Evolutionary conservation across 1,140 invertebrate genomes (phyloP), one percentile per base, ranked within the genome.

Genomic region (Maniola jurtina): DNA sequence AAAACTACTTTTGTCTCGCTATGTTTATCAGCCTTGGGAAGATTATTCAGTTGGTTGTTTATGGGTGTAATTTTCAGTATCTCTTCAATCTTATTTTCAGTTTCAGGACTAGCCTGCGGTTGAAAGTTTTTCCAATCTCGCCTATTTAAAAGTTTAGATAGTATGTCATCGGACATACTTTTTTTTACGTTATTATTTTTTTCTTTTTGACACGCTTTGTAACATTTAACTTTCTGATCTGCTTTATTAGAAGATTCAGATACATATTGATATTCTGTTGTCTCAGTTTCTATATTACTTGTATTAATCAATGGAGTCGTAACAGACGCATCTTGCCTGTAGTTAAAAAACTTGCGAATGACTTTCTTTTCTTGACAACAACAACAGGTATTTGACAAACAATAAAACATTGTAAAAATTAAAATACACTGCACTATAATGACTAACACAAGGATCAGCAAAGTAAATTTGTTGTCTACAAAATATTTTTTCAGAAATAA

Each of bases 81-180:
- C 8, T 68, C 63, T 58, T 61, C 42, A 50, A 13, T 33, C 25
- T 65, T 64, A 11, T 58, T 65, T 34, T 69, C 52, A 7, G 35
- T 15, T 66, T 86, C 81, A 8, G 68, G 65, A 11, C 76, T 79
- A 7, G 71, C 70, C 13, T 80, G 76, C 5, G 80, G 72, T 73
- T 73, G 79, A 11, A 70, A 69, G 25, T 84, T 77, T 48, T 70
- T 78, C 86, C 87, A 90, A 54, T 88, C 78, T 13, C 87, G 61
- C 64, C 86, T 75, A 9, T 79, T 88, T 11, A 90, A 54, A 64
- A 84, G 88, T 77, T 88, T 90, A 0, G 86, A 84, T 38, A 90
- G 59, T 57, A 88, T 88, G 70, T 90, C 87, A 66, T 90, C 88
- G 2, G 86, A 85, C 70, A 87, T 73, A 62, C 82, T 84, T 6